Conservation (phyloP, 2,888 invertebrate species). For the Pseudolycoriella hygida region DNA sequence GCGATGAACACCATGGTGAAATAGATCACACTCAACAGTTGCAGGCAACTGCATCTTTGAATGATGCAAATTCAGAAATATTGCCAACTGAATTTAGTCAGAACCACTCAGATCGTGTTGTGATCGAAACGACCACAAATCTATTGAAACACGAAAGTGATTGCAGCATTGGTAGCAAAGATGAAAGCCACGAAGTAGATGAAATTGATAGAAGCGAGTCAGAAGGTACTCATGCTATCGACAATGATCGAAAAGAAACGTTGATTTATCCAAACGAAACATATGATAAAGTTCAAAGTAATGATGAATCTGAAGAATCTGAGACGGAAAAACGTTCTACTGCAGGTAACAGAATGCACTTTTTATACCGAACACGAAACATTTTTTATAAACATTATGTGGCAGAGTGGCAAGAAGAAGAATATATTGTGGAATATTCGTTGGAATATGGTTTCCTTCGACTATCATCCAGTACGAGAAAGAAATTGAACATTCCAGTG, state of each 20-base stretch:
- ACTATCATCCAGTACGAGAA: conserved; percentile 69
- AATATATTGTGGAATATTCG: conserved; percentile 95
- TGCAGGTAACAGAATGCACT: neutral
- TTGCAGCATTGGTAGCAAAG: neutral
- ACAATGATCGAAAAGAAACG: neutral
- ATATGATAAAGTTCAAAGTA: neutral
- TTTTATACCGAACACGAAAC: neutral
- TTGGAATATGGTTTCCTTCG: conserved; percentile 92
- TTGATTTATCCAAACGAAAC: neutral
- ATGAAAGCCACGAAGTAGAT: neutral
- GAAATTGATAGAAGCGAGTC: neutral
- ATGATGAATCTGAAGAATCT: neutral
- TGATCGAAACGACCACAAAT: too few relatives aligned
- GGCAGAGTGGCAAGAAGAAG: conserved; percentile 57
- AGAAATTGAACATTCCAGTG: conserved; percentile 80
- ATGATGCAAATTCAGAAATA: too few relatives aligned
- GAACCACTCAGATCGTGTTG: too few relatives aligned
- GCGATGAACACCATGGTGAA: conserved; percentile 3
- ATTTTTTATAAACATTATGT: conserved; percentile 10
- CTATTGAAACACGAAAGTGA: neutral
- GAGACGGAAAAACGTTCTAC: neutral
- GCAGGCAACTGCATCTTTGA: too few relatives aligned
- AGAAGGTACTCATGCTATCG: too few relatives aligned
- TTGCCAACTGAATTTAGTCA: too few relatives aligned
- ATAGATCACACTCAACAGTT: too few relatives aligned